Conservation (phyloP, 2,888 invertebrate genomes). For the Salticus scenicus region DNA sequence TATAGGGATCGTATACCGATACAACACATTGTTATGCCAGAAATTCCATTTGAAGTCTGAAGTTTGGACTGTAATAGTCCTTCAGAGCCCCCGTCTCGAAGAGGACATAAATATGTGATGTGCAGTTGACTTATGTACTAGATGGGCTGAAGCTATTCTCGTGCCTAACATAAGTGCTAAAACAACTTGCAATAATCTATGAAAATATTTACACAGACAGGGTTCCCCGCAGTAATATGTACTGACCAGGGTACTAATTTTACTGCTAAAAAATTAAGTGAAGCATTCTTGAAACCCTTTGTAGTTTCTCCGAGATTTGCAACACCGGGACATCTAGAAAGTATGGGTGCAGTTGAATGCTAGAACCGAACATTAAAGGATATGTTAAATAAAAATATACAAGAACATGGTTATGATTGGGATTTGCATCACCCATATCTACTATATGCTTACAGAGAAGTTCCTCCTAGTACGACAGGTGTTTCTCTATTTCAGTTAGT, state of each 20-base stretch:
- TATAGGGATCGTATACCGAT: conserved; percentile 10
- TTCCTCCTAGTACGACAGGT: neutral
- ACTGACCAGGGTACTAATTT: no score
- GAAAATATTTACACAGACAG: no score
- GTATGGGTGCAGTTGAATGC: neutral
- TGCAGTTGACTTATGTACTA: neutral
- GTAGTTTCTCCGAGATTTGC: no score
- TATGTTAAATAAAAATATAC: conserved; percentile 16
- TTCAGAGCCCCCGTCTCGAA: neutral
- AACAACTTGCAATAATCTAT: conserved; percentile 4
- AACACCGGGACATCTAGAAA: neutral
- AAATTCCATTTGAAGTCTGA: conserved; percentile 19
- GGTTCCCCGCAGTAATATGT: no score
- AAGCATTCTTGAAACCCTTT: no score
- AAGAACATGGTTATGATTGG: conserved; percentile 12
- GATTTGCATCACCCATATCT: conserved; percentile 16
- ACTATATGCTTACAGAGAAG: conserved; percentile 10
- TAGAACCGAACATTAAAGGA: conserved; percentile 19
- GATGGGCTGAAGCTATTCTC: conserved; percentile 11
- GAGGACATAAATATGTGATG: conserved; percentile 15
- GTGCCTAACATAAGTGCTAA: conserved; percentile 8
- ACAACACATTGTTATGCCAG: neutral
- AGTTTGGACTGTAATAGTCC: neutral
- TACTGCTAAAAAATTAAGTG: no score
- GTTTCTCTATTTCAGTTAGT: neutral